These are phyloP conservation scores for Cyaniris semiargus DNA, from an alignment of 2,888 invertebrate genomes.

Conservation along the genomic window DNA sequence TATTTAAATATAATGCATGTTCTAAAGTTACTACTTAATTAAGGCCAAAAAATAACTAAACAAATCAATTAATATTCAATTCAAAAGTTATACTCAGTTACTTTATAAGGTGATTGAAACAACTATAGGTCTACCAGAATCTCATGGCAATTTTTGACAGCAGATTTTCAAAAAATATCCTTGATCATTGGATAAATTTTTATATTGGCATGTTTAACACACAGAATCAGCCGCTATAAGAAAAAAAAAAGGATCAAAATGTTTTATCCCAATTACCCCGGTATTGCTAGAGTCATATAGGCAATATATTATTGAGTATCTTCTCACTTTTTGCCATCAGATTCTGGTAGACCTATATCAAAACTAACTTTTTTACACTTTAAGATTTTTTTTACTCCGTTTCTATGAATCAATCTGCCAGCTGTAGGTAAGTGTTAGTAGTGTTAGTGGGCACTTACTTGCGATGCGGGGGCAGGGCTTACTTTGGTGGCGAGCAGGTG, in stretches of 20 bases:
- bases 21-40: neutral
- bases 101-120: neutral
- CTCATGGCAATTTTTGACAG: too few relatives aligned
- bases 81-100: neutral
- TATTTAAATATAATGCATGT: neutral
- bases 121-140: too few relatives aligned
- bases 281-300: too few relatives aligned
- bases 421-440: constrained; percentile 55
- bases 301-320: too few relatives aligned
- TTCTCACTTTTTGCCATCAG: too few relatives aligned
- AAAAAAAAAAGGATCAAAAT: too few relatives aligned
- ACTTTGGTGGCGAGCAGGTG: constrained; percentile 97
- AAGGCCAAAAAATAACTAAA: neutral
- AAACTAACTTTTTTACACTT: neutral
- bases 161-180: too few relatives aligned
- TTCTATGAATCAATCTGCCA: neutral
- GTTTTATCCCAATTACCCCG: too few relatives aligned
- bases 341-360: too few relatives aligned
- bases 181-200: too few relatives aligned
- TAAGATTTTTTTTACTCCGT: neutral
- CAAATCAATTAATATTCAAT: neutral
- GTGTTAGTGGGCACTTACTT: constrained; percentile 78
- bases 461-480: constrained; percentile 79
- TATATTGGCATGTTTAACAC: too few relatives aligned
- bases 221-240: too few relatives aligned